Conservation (phyloP, 2,113 vertebrate species). For the Ophiodon elongatus region DNA sequence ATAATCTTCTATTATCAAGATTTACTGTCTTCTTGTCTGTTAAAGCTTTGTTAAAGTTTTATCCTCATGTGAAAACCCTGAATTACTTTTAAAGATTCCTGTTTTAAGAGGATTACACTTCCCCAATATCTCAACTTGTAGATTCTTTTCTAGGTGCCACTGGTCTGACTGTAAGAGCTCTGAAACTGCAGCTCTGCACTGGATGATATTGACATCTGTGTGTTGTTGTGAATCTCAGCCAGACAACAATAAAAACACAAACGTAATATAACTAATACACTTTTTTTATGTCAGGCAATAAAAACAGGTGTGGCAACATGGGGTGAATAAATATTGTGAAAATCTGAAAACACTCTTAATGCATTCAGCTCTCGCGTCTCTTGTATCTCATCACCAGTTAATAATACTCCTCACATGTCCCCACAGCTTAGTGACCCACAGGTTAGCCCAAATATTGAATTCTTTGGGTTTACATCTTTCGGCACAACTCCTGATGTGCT, state of each 20-base stretch:
- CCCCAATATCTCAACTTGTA: background rate
- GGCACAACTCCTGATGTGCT: constrained; percentile 86
- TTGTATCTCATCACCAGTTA: constrained; percentile 79
- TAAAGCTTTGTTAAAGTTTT: background rate
- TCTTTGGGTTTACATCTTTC: constrained; percentile 92
- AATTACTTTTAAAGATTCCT: background rate
- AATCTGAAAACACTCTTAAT: background rate
- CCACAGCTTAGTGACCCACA: constrained; percentile 93
- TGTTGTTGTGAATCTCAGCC: background rate
- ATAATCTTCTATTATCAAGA: background rate
- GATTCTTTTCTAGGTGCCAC: background rate
- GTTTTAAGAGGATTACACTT: background rate
- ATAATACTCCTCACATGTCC: constrained; percentile 86
- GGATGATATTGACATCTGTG: too few relatives aligned
- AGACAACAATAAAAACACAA: background rate
- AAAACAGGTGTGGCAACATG: background rate
- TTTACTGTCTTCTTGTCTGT: background rate
- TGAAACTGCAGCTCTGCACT: background rate
- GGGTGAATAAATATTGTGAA: background rate
- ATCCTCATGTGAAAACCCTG: background rate
- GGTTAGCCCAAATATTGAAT: constrained; percentile 91
- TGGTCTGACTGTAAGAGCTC: too few relatives aligned
- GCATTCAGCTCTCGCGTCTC: background rate
- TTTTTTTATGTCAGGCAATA: background rate
- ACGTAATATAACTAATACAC: background rate